These are phyloP conservation scores for Nannobrachium achirus DNA, from an alignment of 2,113 vertebrate genomes.

Conservation along the genomic window DNA sequence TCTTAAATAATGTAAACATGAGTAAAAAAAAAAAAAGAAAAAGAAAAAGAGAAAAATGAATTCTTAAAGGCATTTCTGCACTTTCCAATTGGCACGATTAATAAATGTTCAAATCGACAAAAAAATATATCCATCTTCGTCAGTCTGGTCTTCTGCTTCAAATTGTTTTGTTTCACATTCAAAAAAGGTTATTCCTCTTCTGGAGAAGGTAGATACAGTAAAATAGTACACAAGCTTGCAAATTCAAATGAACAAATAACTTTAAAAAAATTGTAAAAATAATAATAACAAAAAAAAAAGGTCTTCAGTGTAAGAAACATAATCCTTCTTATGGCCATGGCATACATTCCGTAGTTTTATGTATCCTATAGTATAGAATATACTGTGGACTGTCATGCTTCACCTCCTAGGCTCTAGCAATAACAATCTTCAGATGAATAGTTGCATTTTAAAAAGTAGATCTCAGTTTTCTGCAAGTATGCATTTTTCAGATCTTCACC, in stretches of 20 bases:
- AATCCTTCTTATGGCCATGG: conserved; percentile 48
- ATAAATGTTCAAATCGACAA: conserved; percentile 15
- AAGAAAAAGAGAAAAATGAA: conserved; percentile 36
- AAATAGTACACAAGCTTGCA: conserved; percentile 20
- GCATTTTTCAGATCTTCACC: conserved; percentile 45
- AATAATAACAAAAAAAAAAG: no score
- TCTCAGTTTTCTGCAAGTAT: conserved; percentile 29
- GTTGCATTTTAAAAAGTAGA: conserved; percentile 30
- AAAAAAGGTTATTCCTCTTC: conserved; percentile 60
- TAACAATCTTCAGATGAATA: neutral
- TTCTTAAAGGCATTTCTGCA: conserved; percentile 41
- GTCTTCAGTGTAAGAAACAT: conserved; percentile 16
- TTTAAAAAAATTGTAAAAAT: conserved; percentile 10
- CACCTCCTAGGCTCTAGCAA: conserved; percentile 11
- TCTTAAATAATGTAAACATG: conserved; percentile 39
- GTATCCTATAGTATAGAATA: conserved; percentile 22
- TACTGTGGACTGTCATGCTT: conserved; percentile 8
- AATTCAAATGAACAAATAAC: neutral
- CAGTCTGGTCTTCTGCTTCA: conserved; percentile 33
- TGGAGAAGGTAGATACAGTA: conserved; percentile 31
- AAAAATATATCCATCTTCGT: conserved; percentile 64
- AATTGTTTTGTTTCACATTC: conserved; percentile 17
- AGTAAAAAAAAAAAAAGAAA: conserved; percentile 20
- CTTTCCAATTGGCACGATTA: conserved; percentile 47
- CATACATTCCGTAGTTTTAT: conserved; percentile 59